Conservation (phyloP, 2,888 invertebrate species). For the Himalopsyche kuldschensis region DNA sequence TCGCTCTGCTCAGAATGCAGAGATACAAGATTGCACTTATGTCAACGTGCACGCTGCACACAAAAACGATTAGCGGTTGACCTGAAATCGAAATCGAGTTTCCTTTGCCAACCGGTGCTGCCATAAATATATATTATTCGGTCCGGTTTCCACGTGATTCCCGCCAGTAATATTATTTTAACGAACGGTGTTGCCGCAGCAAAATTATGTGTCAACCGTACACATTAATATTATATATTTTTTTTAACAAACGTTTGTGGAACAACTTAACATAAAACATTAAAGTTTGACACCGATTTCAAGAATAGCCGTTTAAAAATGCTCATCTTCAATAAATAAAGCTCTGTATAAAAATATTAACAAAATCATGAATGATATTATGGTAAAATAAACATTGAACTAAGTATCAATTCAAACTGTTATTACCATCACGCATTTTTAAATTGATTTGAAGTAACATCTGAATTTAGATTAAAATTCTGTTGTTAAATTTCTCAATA, state of each 20-base stretch:
- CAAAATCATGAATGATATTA: too few species aligned
- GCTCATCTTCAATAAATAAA: too few species aligned
- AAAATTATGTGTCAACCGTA: neutral
- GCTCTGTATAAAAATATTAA: too few species aligned
- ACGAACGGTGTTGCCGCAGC: neutral
- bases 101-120: constrained; percentile 14
- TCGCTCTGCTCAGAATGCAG: neutral
- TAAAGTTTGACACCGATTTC: neutral
- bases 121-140: neutral
- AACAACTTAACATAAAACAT: neutral
- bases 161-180: neutral
- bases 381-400: too few species aligned
- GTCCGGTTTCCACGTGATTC: constrained; percentile 7
- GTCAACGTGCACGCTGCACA: neutral
- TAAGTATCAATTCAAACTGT: too few species aligned
- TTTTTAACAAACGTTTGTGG: neutral
- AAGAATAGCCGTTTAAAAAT: too few species aligned
- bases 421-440: too few species aligned
- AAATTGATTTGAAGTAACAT: too few species aligned
- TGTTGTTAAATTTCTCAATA: too few species aligned
- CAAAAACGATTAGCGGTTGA: constrained; percentile 19
- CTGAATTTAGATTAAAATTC: too few species aligned
- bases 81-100: constrained; percentile 28
- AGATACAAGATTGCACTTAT: neutral
- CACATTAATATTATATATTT: neutral